Conservation (phyloP, 1,140 invertebrate species). For the Dinoponera quadriceps region DNA sequence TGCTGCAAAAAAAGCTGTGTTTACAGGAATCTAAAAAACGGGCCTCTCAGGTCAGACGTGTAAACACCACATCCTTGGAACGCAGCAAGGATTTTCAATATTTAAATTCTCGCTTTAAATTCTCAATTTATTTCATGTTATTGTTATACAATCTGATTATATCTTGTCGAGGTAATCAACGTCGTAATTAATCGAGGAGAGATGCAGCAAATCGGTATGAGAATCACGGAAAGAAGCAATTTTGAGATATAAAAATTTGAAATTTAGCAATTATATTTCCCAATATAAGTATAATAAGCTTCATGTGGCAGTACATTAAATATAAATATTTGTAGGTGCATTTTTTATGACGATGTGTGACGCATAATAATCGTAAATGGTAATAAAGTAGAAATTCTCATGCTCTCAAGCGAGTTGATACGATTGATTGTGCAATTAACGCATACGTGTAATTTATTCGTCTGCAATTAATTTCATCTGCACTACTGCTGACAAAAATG, state of each 20-base stretch:
- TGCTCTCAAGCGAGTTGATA: neutral
- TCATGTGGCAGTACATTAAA: constrained; percentile 54
- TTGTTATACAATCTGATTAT: too few relatives aligned
- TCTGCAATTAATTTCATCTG: too few relatives aligned
- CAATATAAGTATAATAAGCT: constrained; percentile 39
- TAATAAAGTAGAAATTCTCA: constrained; percentile 39
- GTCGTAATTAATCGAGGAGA: too few relatives aligned
- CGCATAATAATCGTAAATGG: constrained; percentile 38
- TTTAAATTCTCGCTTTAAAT: too few relatives aligned
- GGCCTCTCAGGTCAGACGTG: too few relatives aligned
- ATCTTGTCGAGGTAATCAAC: too few relatives aligned
- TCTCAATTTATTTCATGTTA: too few relatives aligned
- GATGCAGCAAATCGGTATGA: neutral
- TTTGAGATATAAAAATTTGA: neutral
- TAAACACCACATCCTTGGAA: too few relatives aligned
- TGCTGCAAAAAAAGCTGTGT: too few relatives aligned
- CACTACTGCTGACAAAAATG: too few relatives aligned
- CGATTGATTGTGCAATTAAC: neutral
- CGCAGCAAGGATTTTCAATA: too few relatives aligned
- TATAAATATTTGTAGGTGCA: constrained; percentile 43
- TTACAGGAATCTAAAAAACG: too few relatives aligned
- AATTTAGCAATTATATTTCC: constrained; percentile 53
- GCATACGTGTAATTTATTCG: constrained; percentile 1
- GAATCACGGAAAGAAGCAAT: neutral
- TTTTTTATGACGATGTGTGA: constrained; percentile 24